Evolutionary conservation across 2,113 vertebrate genomes (phyloP).

Genomic region (Dermatemys mawii): DNA sequence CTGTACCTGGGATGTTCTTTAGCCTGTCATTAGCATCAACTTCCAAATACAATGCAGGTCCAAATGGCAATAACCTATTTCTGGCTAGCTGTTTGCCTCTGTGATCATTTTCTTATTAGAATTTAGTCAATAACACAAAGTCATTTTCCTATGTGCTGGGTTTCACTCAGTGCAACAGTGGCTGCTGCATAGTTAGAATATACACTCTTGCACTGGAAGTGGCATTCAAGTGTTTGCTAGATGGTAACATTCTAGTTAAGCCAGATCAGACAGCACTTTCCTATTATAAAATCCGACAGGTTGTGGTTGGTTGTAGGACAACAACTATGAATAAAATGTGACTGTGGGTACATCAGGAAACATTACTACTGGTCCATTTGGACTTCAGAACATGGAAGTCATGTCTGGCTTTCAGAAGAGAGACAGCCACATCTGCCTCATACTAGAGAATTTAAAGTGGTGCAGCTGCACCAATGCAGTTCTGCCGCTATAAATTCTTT

Average conservation of each 20-base stretch:
- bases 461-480: no score
- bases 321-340: accelerated
- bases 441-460: no score
- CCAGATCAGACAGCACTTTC: neutral
- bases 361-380: accelerated
- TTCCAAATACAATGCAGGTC: accelerated
- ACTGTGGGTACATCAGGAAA: no score
- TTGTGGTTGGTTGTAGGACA: accelerated
- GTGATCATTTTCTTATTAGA: neutral
- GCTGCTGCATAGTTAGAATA: no score
- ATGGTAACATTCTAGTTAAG: neutral
- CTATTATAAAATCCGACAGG: neutral
- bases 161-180: neutral
- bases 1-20: neutral
- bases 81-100: accelerated
- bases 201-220: neutral
- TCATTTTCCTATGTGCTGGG: neutral
- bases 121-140: neutral
- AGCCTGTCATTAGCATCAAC: neutral
- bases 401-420: neutral
- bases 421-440: accelerated
- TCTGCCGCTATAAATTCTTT: no score
- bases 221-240: accelerated
- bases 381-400: accelerated
- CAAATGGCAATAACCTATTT: accelerated